Evolutionary conservation across 2,113 vertebrate genomes (phyloP).

Genomic region (Sapayoa aenigma): DNA sequence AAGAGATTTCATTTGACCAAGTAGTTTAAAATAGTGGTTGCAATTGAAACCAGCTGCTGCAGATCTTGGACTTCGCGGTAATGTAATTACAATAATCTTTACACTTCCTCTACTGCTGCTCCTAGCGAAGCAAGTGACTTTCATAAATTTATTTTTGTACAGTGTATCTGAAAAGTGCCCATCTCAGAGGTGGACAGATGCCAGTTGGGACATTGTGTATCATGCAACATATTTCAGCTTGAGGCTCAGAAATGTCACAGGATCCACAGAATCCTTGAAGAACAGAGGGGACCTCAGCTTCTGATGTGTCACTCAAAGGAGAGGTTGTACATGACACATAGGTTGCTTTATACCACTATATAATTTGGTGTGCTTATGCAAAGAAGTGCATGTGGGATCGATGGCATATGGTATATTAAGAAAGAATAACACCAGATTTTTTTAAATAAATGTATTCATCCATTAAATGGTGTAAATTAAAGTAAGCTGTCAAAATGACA

Average conservation of each 20-base stretch:
- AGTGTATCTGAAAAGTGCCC: background rate
- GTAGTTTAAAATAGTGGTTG: background rate
- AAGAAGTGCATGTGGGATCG: constrained; percentile 53
- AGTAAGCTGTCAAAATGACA: constrained; percentile 73
- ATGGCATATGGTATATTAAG: constrained; percentile 70
- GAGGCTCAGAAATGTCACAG: background rate
- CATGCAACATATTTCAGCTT: background rate
- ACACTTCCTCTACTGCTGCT: background rate
- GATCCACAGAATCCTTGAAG: background rate
- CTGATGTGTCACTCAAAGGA: constrained; percentile 28
- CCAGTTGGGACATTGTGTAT: background rate
- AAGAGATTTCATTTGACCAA: constrained; percentile 20
- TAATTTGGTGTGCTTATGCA: constrained; percentile 45
- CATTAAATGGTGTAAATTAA: constrained; percentile 75
- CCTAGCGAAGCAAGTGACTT: constrained; percentile 5
- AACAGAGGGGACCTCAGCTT: constrained; percentile 26
- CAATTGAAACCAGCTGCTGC: constrained; percentile 41
- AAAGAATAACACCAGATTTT: constrained; percentile 67
- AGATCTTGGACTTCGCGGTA: background rate
- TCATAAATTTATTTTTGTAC: background rate
- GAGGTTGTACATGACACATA: constrained; percentile 47
- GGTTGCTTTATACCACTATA: constrained; percentile 25
- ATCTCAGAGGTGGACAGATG: constrained; percentile 17
- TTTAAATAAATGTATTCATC: constrained; percentile 57
- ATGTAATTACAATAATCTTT: background rate